Evolutionary conservation across 2,797 vertebrate species (phyloP), one percentile per base, ranked within the genome.

Genomic region (Oreochromis grahami): DNA sequence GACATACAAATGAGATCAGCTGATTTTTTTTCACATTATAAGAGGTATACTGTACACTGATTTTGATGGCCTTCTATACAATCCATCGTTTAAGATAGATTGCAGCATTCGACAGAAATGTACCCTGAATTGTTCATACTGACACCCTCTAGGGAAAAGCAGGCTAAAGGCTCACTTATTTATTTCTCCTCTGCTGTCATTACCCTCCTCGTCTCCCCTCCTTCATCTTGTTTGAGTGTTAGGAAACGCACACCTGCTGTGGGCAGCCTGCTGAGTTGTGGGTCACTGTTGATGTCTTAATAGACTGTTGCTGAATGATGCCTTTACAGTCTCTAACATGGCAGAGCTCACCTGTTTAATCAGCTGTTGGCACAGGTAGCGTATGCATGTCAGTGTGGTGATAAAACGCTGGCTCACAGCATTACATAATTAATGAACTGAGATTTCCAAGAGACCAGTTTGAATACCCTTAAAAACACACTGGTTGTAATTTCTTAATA

Each of bases 281-380:
- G 76, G 72, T 82, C 72, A 77, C 6, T 9, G 43, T 58, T 91
- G 92, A 91, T 79, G 84, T 87, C 78, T 89, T 88, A 91, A 93
- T 89, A 80, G 84, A 56, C 65, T 80, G 45, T 17, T 86, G 94
- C 43, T 91, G 93, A 95, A 38, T 53, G 94, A 93, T 72, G 84
- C 83, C 87, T 89, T 89, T 38, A 87, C 77, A 79, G 34, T 50
- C 15, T 34, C 60, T 48, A 4, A 34, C 76, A 77, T 65, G n/a
- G 55, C 1, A 29, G 52, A 43, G 26, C 78, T 84, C 76, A 87
- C 53, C 84, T 86, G 87, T 87, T 87, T 77, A 76, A 63, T 76
- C 72, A 86, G 72, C n/a, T 60, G 72, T 58, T 86, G 63, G 76
- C 77, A 77, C 60, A 60, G 74, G 58, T 41, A 29, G 24, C 65